These are phyloP conservation scores for Hipposideros armiger DNA, from an alignment of 2,113 vertebrate genomes.

Conservation along the genomic window DNA sequence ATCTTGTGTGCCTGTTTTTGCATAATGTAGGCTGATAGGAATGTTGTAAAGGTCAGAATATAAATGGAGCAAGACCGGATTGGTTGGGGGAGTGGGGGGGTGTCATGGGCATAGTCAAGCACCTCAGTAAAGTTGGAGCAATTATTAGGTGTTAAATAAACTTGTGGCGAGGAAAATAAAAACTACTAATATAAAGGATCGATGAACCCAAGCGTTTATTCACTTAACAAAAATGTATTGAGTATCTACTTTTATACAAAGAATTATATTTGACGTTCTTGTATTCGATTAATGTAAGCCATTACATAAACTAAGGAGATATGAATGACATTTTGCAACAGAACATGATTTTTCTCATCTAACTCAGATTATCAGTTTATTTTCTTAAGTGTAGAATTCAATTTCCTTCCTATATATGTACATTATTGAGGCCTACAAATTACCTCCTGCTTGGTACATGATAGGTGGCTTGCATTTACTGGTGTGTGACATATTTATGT, in stretches of 20 bases:
- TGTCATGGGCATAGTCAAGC: no score
- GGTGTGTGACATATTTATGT: background rate
- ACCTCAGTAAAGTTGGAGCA: no score
- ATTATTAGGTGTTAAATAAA: no score
- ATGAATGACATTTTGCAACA: background rate
- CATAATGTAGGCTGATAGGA: no score
- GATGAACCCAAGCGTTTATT: background rate
- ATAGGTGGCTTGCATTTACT: background rate
- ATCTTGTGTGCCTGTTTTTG: no score
- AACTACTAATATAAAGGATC: background rate
- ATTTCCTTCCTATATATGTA: background rate
- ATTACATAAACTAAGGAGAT: conserved; percentile 13
- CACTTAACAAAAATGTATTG: conserved; percentile 26
- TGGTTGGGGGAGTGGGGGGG: no score
- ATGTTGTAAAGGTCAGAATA: no score
- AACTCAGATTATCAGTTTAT: conserved; percentile 51
- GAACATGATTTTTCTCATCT: conserved; percentile 32
- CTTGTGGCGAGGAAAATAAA: no score
- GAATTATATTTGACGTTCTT: background rate
- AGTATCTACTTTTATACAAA: conserved; percentile 16
- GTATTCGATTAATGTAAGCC: background rate
- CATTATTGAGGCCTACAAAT: conserved; percentile 8
- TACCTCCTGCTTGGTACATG: background rate
- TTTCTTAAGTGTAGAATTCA: conserved; percentile 35
- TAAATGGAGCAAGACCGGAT: no score